These are phyloP conservation scores for Bombyx mori DNA, from an alignment of 1,140 invertebrate genomes.

Conservation along the genomic window ASM3026992v2 NC_085132.1:4341501-4342000, in stretches of 20 bases:
- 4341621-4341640: slow-evolving; percentile 43
- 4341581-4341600: not conserved
- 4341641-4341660: slow-evolving; percentile 48
- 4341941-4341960: too few species aligned
- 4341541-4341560: too few species aligned
- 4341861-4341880: slow-evolving; percentile 23
- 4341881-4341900: slow-evolving; percentile 33
- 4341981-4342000: too few species aligned
- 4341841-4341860: slow-evolving; percentile 40
- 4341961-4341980: too few species aligned
- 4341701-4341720: slow-evolving; percentile 25
- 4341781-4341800: slow-evolving; percentile 63
- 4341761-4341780: slow-evolving; percentile 61
- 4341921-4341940: not conserved
- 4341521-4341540: too few species aligned
- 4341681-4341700: slow-evolving; percentile 64
- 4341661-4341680: slow-evolving; percentile 63
- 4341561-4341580: too few species aligned
- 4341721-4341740: slow-evolving; percentile 48
- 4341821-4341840: slow-evolving; percentile 34
- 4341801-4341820: slow-evolving; percentile 63
- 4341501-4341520: too few species aligned
- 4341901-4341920: slow-evolving; percentile 18
- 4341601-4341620: slow-evolving; percentile 30
- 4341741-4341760: slow-evolving; percentile 53